Conservation (phyloP, 2,113 vertebrate genomes). For the Pachypanchax playfairii region DNA sequence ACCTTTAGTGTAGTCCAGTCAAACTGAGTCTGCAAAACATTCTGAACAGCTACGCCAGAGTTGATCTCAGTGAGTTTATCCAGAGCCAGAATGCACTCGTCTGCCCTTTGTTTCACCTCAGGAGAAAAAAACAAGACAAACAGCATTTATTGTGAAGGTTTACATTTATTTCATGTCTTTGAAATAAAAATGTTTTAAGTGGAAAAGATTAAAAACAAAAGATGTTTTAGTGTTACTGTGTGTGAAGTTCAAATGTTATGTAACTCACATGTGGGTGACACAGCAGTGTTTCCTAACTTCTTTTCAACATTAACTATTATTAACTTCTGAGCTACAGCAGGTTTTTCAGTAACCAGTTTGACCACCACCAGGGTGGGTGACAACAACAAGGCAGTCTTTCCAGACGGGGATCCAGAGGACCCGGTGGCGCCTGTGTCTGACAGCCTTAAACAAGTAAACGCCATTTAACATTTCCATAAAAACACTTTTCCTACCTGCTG, state of each 20-base stretch:
- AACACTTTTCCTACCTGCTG: constrained; percentile 86
- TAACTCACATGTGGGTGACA: rapidly evolving
- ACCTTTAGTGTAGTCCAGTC: constrained; percentile 87
- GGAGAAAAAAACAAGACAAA: not conserved
- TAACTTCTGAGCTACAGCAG: no score
- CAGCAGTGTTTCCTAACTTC: no score
- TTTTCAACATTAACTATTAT: no score
- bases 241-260: not conserved
- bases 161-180: not conserved
- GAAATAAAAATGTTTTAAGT: not conserved
- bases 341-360: no score
- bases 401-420: no score
- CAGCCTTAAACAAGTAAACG: no score
- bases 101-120: constrained; percentile 89
- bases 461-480: no score
- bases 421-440: no score
- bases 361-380: no score
- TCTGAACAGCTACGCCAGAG: constrained; percentile 79
- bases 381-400: no score
- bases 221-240: not conserved
- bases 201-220: constrained; percentile 18
- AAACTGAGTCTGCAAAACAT: constrained; percentile 82
- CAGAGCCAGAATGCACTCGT: constrained; percentile 89
- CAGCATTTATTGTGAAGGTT: not conserved
- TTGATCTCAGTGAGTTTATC: constrained; percentile 84